phyloP scores from a whole-genome alignment of 2,888 invertebrate species.

The Pyrrhia umbra region DNA sequence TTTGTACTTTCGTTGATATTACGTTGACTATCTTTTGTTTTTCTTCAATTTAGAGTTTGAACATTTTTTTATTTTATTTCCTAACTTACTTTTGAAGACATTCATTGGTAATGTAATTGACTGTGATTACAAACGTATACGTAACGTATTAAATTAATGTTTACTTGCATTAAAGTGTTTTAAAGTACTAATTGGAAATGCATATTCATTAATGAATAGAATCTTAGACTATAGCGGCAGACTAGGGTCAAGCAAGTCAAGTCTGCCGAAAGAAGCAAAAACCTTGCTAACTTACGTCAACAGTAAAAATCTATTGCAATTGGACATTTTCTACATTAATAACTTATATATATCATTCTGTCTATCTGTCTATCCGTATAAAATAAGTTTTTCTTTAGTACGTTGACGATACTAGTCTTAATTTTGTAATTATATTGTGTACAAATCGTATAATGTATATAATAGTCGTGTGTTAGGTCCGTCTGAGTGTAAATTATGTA shows the following conservation, averaged over 20 bases:
- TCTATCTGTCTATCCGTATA: constrained; percentile 26
- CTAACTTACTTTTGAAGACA: constrained; percentile 15
- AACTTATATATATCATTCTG: neutral
- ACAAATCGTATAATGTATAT: constrained; percentile 72
- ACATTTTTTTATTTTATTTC: neutral
- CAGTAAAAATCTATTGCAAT: neutral
- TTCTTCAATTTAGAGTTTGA: neutral
- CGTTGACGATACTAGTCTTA: constrained; percentile 65
- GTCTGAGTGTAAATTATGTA: constrained; percentile 81
- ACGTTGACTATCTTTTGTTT: neutral
- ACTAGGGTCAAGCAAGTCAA: neutral
- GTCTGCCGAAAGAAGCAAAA: neutral
- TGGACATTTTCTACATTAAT: constrained; percentile 16
- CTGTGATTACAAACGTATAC: constrained; percentile 18
- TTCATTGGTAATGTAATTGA: constrained; percentile 47
- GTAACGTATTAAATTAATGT: neutral
- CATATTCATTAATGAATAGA: neutral
- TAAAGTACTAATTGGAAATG: neutral
- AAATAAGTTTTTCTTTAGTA: constrained; percentile 42
- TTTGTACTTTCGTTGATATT: constrained; percentile 1
- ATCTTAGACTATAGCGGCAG: neutral
- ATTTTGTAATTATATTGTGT: constrained; percentile 69
- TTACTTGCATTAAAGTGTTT: neutral
- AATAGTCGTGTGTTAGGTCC: constrained; percentile 67
- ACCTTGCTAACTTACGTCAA: too few relatives aligned